These are phyloP conservation scores for Clarias gariepinus DNA, from an alignment of 2,113 vertebrate species.

Conservation along the genomic window DNA sequence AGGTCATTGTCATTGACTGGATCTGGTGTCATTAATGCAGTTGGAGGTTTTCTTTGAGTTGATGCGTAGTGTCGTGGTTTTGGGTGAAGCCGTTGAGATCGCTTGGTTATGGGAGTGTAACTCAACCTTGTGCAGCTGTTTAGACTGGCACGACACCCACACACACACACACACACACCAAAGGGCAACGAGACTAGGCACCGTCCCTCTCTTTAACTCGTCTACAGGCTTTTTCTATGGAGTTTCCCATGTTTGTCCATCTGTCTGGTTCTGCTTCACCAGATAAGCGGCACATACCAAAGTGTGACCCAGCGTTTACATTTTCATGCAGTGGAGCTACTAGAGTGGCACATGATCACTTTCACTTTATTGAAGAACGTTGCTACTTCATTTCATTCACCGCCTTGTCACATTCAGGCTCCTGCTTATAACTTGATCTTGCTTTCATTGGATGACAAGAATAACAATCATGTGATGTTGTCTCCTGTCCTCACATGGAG, in stretches of 20 bases:
- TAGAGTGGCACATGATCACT: no score
- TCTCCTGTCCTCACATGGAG: background rate
- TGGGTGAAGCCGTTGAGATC: background rate
- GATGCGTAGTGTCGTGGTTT: slow-evolving; percentile 19
- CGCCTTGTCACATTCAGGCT: background rate
- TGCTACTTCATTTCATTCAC: background rate
- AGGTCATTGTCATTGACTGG: background rate
- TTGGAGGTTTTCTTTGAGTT: background rate
- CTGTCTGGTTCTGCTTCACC: background rate
- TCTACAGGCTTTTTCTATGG: slow-evolving; percentile 18
- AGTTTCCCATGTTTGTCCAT: background rate
- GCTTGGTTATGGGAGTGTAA: slow-evolving; percentile 57
- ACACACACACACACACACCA: slow-evolving; percentile 15
- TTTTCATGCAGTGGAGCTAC: no score
- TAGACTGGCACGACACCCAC: slow-evolving; percentile 60
- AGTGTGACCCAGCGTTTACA: no score
- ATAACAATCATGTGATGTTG: background rate
- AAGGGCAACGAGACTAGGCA: slow-evolving; percentile 65
- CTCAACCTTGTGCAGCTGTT: slow-evolving; percentile 68
- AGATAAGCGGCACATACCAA: background rate
- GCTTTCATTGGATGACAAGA: background rate
- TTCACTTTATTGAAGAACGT: background rate
- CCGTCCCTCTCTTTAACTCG: slow-evolving; percentile 20
- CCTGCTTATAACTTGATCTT: background rate
- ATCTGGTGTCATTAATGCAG: background rate